These are phyloP conservation scores for Gambusia affinis DNA, from an alignment of 2,113 vertebrate species.

Conservation along the genomic window DNA sequence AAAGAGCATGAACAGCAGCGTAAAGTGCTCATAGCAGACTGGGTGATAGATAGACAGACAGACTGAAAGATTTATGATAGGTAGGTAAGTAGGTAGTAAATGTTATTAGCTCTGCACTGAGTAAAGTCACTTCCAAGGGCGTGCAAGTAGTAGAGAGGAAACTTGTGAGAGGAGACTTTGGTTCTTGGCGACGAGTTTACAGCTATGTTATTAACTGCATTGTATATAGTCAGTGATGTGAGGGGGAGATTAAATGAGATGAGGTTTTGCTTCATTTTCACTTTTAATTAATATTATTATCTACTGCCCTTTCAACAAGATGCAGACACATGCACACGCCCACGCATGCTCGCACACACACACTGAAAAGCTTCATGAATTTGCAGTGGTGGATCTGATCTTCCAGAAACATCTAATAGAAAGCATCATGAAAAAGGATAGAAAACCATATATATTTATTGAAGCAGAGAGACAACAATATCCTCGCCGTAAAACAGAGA, in stretches of 20 bases:
- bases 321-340: conserved; percentile 10
- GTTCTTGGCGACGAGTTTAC: conserved; percentile 22
- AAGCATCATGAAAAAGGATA: conserved; percentile 46
- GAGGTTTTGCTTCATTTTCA: conserved; percentile 66
- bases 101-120: neutral
- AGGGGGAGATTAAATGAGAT: conserved; percentile 48
- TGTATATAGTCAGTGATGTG: conserved; percentile 62
- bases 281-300: conserved; percentile 72
- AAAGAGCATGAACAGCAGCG: neutral
- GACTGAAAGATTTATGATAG: neutral
- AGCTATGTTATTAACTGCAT: conserved; percentile 44
- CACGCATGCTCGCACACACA: conserved; percentile 24
- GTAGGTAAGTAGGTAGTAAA: neutral
- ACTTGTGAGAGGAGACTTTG: conserved; percentile 14
- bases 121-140: conserved; percentile 32
- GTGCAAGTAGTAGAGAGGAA: conserved; percentile 11
- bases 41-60: neutral
- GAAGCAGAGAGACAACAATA: conserved; percentile 33
- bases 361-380: conserved; percentile 12
- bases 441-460: conserved; percentile 59
- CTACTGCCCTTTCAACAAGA: conserved; percentile 43
- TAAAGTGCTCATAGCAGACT: neutral
- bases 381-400: conserved; percentile 5
- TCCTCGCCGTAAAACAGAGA: conserved; percentile 20
- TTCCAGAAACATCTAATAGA: conserved; percentile 38